Conservation (phyloP, 2,888 invertebrate species). For the Athalia circularis region DNA sequence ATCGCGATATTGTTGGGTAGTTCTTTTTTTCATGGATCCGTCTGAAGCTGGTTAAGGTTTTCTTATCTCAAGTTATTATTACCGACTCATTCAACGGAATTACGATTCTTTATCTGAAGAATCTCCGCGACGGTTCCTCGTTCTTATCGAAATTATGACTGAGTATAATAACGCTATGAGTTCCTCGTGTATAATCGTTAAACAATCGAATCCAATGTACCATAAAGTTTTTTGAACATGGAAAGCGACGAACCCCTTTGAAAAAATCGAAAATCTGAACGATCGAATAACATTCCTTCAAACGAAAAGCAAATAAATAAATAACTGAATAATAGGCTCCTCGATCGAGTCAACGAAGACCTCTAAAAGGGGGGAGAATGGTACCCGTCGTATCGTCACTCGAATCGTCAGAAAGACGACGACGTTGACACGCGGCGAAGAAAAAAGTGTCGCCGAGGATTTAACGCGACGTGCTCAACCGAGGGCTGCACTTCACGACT, state of each 20-base stretch:
- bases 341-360: constrained; percentile 90
- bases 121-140: neutral
- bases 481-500: constrained; percentile 77
- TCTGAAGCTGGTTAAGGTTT: neutral
- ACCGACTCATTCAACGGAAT: neutral
- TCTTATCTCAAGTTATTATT: constrained; percentile 16
- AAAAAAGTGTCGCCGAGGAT: constrained; percentile 84
- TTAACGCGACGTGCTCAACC: constrained; percentile 78
- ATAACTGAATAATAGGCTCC: constrained; percentile 72
- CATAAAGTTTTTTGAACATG: neutral
- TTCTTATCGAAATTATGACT: constrained; percentile 16
- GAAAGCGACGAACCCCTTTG: neutral
- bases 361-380: constrained; percentile 86
- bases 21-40: neutral
- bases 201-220: too few species aligned
- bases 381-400: constrained; percentile 89
- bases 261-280: neutral
- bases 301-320: constrained; percentile 42
- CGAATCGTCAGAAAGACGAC: constrained; percentile 92
- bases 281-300: constrained; percentile 6
- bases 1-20: neutral
- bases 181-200: too few species aligned
- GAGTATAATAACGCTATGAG: neutral
- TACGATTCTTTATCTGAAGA: constrained; percentile 14
- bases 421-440: constrained; percentile 90